A percentile compares a stretch with the other conserved stretches of the same genome.
phyloP scores from a whole-genome alignment of 23 tunicate genomes.

The Halocynthia aurantium region DNA sequence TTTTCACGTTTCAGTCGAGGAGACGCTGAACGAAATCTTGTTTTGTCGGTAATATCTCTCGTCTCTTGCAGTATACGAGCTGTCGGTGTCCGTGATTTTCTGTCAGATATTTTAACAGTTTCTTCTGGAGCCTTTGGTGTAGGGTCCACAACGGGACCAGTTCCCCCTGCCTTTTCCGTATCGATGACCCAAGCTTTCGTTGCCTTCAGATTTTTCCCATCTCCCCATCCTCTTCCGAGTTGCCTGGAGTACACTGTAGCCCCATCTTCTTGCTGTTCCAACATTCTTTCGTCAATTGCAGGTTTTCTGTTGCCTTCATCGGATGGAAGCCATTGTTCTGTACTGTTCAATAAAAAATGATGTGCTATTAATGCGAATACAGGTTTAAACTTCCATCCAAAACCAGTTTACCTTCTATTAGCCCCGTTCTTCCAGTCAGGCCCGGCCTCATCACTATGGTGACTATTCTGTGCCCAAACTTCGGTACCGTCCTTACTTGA shows the following conservation, averaged over 20 bases:
- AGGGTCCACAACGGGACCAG: too few species aligned
- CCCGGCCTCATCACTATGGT: constrained; percentile 24
- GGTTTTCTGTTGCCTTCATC: constrained; percentile 26
- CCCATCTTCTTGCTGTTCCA: constrained; percentile 31
- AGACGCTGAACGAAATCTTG: constrained; percentile 3
- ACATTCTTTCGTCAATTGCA: constrained; percentile 22
- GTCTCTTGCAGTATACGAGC: neutral
- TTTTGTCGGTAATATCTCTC: neutral
- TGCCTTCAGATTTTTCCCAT: constrained; percentile 20
- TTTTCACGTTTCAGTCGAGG: constrained; percentile 1
- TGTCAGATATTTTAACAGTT: neutral
- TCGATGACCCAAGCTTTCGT: constrained; percentile 26
- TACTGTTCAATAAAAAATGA: neutral
- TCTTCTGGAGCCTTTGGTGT: too few species aligned
- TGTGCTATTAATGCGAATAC: neutral
- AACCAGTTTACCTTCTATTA: constrained; percentile 9
- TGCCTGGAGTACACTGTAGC: constrained; percentile 23
- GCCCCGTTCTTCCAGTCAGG: constrained; percentile 25
- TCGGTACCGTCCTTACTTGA: constrained; percentile 29
- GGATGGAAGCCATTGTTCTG: constrained; percentile 27
- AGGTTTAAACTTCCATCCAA: neutral
- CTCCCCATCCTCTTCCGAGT: constrained; percentile 28
- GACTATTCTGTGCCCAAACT: constrained; percentile 33
- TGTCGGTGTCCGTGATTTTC: neutral
- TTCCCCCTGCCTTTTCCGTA: constrained; percentile 14